Conservation (phyloP, 2,797 vertebrate genomes). For the Hypotaenidia philippensis region DNA sequence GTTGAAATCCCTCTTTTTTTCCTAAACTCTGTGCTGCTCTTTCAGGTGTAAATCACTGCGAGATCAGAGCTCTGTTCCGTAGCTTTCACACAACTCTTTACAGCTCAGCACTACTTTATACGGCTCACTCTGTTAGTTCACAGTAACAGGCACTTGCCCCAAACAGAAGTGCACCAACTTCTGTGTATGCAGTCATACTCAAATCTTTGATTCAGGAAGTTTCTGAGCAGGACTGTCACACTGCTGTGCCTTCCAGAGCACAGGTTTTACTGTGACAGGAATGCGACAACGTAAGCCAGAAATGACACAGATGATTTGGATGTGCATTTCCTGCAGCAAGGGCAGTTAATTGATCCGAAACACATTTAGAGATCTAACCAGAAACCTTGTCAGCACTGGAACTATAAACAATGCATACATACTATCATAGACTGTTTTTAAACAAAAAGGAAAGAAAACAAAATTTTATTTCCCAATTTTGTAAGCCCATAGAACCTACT, state of each 20-base stretch:
- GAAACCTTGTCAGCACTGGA: neutral
- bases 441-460: neutral
- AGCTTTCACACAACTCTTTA: conserved; percentile 3
- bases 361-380: neutral
- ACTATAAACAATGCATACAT: neutral
- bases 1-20: neutral
- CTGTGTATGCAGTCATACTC: neutral
- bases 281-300: neutral
- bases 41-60: neutral
- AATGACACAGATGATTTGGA: neutral
- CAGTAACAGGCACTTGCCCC: neutral
- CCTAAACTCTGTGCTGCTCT: neutral
- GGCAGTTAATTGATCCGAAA: neutral
- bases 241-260: neutral
- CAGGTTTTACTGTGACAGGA: neutral
- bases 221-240: neutral
- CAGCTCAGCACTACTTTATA: neutral
- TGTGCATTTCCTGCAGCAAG: neutral
- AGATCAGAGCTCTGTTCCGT: neutral
- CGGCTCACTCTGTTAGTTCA: neutral
- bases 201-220: neutral
- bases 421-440: neutral
- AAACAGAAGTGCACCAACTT: neutral
- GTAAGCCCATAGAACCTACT: neutral
- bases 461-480: neutral